Percentiles rank a stretch among this genome's conserved stretches.
Evolutionary conservation across 30 jellyfish, hydroid and myxozoan genomes (phyloP).

Genomic region (Cassiopea xamachana): DNA sequence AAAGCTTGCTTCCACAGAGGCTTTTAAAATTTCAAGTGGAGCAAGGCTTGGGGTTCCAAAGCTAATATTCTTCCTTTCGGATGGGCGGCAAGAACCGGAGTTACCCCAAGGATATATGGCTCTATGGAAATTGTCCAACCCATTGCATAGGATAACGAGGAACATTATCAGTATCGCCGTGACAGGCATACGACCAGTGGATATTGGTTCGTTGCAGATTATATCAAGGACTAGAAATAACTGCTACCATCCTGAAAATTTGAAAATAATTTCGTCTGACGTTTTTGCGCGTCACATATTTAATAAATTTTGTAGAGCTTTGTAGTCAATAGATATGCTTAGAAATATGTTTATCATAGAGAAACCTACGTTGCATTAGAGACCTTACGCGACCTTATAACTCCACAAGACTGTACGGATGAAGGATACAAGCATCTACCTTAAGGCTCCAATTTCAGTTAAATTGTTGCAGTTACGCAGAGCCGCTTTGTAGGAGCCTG

Average conservation of each 20-base stretch:
- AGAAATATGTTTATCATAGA: neutral
- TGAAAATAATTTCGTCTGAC: constrained; percentile 4
- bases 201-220: constrained; percentile 50
- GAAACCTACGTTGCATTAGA: too few species aligned
- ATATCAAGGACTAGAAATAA: constrained; percentile 31
- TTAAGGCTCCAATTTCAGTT: too few species aligned
- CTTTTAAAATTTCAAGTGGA: constrained; percentile 38
- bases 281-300: constrained; percentile 24
- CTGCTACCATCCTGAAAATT: constrained; percentile 34
- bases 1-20: constrained; percentile 42
- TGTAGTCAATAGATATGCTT: neutral
- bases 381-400: too few species aligned
- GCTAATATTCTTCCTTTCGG: constrained; percentile 60
- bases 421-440: too few species aligned
- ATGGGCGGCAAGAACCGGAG: constrained; percentile 64
- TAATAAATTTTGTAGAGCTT: constrained; percentile 20
- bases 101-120: constrained; percentile 17
- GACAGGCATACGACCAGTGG: constrained; percentile 49
- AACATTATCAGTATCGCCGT: constrained; percentile 55
- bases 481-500: too few species aligned
- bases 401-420: too few species aligned
- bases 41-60: constrained; percentile 49
- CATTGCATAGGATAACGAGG: constrained; percentile 15
- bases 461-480: too few species aligned
- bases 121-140: constrained; percentile 21